Evolutionary conservation across 1,140 invertebrate genomes (phyloP), one percentile per base, ranked within the genome.

Genomic region (Drosophila orosa): DNA sequence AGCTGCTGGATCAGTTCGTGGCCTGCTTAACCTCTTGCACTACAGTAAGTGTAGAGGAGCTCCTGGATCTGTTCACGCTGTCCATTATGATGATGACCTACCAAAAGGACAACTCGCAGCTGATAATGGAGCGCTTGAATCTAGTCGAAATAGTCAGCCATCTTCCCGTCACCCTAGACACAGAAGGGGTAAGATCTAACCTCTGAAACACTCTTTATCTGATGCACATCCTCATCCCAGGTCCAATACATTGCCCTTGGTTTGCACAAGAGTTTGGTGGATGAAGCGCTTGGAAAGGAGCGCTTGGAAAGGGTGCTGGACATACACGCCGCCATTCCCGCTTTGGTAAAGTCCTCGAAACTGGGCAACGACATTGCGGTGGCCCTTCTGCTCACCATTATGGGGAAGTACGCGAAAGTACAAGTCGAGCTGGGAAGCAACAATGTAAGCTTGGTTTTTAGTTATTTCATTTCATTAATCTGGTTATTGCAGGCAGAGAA

Each of bases 11-110:
- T 35, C 22, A 25, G 3, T 44, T 68, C 3, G 24, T 35, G 9
- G 5, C 9, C 22, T n/a, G 27, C 9, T 22, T 76, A 17, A 33
- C n/a, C 12, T 27, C 5, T 10, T 10, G 6, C 35, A n/a, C 0
- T 10, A 19, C 19, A 7, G 19, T 48, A 3, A 33, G n/a, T 17
- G 13, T 55, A 1, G n/a, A 75, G 4, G 15, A 55, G 19, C 29
- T 67, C 0, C 15, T 66, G 4, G 73, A 76, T 39, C 47, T 75
- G 2, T 76, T 76, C 17, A 58, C 44, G 5, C 13, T 76, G 22
- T 37, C 73, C 13, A 75, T 76, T 29, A 75, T 76, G 35, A 75
- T 75, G 72, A 59, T 76, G 54, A 55, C 39, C 9, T 76, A 67
- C 19, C 31, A 76, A 33, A 35, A 24, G 3, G 54, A 75, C 9